Conservation (phyloP, 2,888 invertebrate genomes). For the Julus scanicus region DNA sequence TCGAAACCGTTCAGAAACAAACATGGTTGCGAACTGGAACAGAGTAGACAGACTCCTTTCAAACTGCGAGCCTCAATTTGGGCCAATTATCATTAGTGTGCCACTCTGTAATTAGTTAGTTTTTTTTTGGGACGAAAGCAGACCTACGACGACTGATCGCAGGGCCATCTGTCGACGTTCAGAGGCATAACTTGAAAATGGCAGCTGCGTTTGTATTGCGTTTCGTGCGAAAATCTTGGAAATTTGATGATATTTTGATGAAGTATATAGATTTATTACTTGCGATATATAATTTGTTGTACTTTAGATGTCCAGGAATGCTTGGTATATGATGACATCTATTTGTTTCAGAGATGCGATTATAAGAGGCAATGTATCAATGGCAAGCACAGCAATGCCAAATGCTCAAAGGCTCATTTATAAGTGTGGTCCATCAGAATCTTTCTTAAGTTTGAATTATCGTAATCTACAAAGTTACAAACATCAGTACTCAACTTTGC, state of each 20-base stretch:
- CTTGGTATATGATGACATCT: neutral
- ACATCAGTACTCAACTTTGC: conserved; percentile 12
- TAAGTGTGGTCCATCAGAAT: neutral
- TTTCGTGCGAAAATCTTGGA: conserved; percentile 1
- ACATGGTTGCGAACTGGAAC: too few species aligned
- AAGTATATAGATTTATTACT: neutral
- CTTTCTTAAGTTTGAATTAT: neutral
- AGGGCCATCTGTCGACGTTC: neutral
- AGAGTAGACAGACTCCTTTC: too few species aligned
- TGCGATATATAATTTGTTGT: neutral
- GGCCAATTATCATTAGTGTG: too few species aligned
- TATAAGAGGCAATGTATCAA: neutral
- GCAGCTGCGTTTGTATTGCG: neutral
- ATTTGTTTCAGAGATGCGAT: neutral
- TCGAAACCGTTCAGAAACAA: too few species aligned
- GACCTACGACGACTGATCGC: neutral
- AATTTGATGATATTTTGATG: neutral
- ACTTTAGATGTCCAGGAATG: neutral
- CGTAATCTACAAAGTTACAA: neutral
- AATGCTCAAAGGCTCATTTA: neutral
- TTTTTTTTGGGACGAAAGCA: too few species aligned
- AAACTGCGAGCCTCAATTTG: too few species aligned
- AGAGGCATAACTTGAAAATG: neutral
- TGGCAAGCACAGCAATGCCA: neutral
- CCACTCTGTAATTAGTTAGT: too few species aligned